Evolutionary conservation across 2,113 vertebrate species (phyloP).

Genomic region (Notiomystis cincta): DNA sequence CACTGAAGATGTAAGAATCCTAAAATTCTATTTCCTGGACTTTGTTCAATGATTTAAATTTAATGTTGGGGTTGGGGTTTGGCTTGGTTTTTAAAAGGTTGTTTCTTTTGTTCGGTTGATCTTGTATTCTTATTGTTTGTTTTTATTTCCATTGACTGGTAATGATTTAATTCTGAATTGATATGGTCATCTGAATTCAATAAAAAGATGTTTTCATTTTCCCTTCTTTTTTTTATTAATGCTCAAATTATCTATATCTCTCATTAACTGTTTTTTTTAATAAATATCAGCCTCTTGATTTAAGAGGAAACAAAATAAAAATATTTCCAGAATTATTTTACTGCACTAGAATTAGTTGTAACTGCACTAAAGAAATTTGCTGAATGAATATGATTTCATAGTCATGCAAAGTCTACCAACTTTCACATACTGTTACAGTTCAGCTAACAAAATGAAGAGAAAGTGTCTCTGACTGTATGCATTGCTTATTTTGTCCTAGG

Average conservation of each 20-base stretch:
- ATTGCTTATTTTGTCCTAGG: not conserved
- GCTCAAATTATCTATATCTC: not conserved
- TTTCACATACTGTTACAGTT: not conserved
- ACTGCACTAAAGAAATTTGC: not conserved
- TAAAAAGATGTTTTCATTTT: not conserved
- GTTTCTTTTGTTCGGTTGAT: not conserved
- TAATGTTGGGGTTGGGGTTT: accelerated
- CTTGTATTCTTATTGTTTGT: not conserved
- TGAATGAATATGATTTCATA: not conserved
- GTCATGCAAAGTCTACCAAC: not conserved
- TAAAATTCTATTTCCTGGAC: not conserved
- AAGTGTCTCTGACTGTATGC: not conserved
- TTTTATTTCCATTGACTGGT: not conserved
- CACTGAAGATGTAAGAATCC: not conserved
- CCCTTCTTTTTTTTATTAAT: not conserved
- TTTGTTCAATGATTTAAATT: not conserved
- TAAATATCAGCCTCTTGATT: not conserved
- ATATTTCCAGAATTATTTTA: not conserved
- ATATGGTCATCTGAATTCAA: not conserved
- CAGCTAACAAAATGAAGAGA: not conserved
- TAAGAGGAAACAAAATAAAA: not conserved
- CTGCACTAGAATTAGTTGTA: not conserved
- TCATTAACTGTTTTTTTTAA: not conserved
- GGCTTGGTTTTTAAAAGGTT: not conserved
- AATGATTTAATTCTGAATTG: not conserved